A percentile compares a stretch with the other conserved stretches of the same genome.
Conservation (phyloP, 2,888 invertebrate genomes). For the Lithophane socia region DNA sequence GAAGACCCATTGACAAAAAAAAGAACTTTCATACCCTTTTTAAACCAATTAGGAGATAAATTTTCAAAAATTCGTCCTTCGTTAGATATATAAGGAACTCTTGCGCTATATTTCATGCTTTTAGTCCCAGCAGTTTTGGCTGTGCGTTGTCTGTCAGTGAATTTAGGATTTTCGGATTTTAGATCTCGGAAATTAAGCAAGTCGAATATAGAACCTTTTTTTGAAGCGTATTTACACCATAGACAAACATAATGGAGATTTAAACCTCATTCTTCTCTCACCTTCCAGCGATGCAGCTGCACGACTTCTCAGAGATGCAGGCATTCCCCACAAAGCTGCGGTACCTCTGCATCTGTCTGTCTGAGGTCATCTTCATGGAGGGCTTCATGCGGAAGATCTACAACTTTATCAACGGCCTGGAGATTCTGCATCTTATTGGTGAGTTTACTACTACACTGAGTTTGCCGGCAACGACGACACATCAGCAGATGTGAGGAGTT, state of each 20-base stretch:
- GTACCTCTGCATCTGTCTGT: slow-evolving; percentile 98
- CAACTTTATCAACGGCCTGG: slow-evolving; percentile 99
- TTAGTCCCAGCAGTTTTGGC: too few relatives aligned
- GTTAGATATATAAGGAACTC: too few relatives aligned
- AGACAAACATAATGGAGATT: neutral
- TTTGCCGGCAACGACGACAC: neutral
- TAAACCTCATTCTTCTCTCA: neutral
- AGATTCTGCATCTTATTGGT: slow-evolving; percentile 99
- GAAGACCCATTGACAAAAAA: too few relatives aligned
- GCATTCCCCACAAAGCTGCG: slow-evolving; percentile 99
- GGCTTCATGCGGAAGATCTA: slow-evolving; percentile 99
- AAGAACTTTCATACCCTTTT: too few relatives aligned
- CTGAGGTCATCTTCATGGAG: slow-evolving; percentile 99
- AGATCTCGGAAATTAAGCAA: too few relatives aligned
- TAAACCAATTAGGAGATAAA: too few relatives aligned
- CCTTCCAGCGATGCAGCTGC: slow-evolving; percentile 97
- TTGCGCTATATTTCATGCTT: too few relatives aligned
- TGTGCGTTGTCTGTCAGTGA: too few relatives aligned
- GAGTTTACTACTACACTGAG: slow-evolving; percentile 50
- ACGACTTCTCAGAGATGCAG: slow-evolving; percentile 99
- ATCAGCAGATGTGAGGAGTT: neutral
- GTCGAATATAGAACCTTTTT: too few relatives aligned
- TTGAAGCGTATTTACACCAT: too few relatives aligned
- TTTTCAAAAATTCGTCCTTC: too few relatives aligned
- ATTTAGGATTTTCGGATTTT: too few relatives aligned